Conservation (phyloP, 2,888 invertebrate species). For the Yponomeuta cagnagella region DNA sequence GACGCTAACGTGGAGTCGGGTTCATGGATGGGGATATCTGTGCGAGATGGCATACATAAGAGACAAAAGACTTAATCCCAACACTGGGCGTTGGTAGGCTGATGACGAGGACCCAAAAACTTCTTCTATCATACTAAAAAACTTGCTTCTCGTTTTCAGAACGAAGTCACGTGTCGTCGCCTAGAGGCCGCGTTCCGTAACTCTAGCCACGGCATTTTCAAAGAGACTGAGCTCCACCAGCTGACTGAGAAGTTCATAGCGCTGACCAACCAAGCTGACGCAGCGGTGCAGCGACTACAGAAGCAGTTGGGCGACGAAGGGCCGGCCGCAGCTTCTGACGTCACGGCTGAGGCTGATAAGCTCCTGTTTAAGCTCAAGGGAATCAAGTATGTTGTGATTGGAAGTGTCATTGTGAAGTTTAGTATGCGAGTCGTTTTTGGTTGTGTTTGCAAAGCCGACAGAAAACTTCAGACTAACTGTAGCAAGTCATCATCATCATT, state of each 20-base stretch:
- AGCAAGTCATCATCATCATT: too few species aligned
- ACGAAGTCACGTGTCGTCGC: slow-evolving; percentile 53
- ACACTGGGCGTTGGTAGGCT: too few species aligned
- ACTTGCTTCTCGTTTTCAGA: slow-evolving; percentile 32
- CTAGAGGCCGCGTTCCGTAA: slow-evolving; percentile 58
- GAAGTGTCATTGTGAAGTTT: not conserved
- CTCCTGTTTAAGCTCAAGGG: slow-evolving; percentile 50
- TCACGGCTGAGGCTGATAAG: slow-evolving; percentile 51
- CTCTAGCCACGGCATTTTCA: slow-evolving; percentile 48
- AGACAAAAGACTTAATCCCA: too few species aligned
- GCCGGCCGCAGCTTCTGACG: slow-evolving; percentile 42
- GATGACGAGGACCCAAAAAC: too few species aligned
- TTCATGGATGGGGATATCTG: too few species aligned
- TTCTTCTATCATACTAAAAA: not conserved
- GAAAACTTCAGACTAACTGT: too few species aligned
- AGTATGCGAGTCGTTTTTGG: not conserved
- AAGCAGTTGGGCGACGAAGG: slow-evolving; percentile 43
- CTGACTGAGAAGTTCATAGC: slow-evolving; percentile 66
- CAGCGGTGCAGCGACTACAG: slow-evolving; percentile 59
- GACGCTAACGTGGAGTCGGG: too few species aligned
- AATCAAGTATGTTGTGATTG: slow-evolving; percentile 41
- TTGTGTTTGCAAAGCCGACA: not conserved
- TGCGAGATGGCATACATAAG: too few species aligned
- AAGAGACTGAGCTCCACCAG: slow-evolving; percentile 58
- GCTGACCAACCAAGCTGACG: slow-evolving; percentile 61